Percentiles rank a stretch among this genome's conserved stretches.
phyloP scores from a whole-genome alignment of 2,888 invertebrate species.

The Macaria notata region DNA sequence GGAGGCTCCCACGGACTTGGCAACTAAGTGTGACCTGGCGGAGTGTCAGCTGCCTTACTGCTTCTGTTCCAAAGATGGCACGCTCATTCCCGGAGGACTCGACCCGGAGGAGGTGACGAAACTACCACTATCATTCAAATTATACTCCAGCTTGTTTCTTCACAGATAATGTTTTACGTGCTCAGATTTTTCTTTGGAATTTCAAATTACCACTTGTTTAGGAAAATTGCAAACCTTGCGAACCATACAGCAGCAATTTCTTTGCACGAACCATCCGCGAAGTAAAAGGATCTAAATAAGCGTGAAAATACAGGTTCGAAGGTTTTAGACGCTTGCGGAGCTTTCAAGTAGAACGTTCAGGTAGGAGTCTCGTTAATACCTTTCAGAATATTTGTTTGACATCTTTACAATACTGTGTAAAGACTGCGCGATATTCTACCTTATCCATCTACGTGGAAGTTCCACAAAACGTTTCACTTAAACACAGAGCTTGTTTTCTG shows the following conservation, averaged over 20 bases:
- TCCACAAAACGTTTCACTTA: slow-evolving; percentile 4
- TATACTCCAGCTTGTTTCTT: background rate
- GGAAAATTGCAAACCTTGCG: background rate
- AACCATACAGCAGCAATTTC: slow-evolving; percentile 7
- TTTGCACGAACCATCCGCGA: slow-evolving; percentile 1
- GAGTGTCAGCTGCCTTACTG: slow-evolving; percentile 93
- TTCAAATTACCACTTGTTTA: background rate
- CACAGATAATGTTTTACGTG: background rate
- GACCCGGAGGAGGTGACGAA: slow-evolving; percentile 88
- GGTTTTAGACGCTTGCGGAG: slow-evolving; percentile 8
- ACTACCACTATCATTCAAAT: background rate
- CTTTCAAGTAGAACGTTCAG: too few species aligned
- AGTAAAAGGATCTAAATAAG: slow-evolving; percentile 9
- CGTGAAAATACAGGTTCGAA: slow-evolving; percentile 6
- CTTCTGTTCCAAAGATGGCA: slow-evolving; percentile 96
- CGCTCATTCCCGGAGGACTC: slow-evolving; percentile 91
- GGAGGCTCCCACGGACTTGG: slow-evolving; percentile 90
- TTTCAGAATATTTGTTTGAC: slow-evolving; percentile 8
- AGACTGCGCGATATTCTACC: background rate
- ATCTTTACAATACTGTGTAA: slow-evolving; percentile 14
- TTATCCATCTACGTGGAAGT: background rate
- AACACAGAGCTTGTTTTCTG: slow-evolving; percentile 9
- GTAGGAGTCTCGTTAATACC: slow-evolving; percentile 4
- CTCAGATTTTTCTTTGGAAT: background rate
- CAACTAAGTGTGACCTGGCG: slow-evolving; percentile 88